Conservation (phyloP, 2,113 vertebrate genomes). For the Pachycephala philippinensis region DNA sequence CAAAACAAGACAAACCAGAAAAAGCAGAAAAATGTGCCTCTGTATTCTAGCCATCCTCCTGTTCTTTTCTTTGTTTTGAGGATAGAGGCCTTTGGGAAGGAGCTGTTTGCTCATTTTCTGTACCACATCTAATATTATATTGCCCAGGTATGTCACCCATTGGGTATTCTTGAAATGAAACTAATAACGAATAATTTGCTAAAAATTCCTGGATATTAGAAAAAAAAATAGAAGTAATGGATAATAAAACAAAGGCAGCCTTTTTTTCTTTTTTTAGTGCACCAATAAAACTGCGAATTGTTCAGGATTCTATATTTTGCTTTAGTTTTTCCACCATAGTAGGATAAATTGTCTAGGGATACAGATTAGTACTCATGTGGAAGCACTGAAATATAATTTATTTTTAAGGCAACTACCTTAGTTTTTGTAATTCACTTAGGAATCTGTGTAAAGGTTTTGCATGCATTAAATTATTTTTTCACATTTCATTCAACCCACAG, state of each 20-base stretch:
- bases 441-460: slow-evolving; percentile 29
- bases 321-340: neutral
- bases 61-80: neutral
- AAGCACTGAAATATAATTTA: slow-evolving; percentile 57
- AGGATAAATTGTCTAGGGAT: neutral
- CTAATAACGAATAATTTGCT: neutral
- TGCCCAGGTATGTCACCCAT: neutral
- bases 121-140: neutral
- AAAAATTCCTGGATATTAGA: neutral
- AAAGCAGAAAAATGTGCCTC: neutral
- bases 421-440: slow-evolving; percentile 30
- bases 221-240: neutral
- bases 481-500: slow-evolving; percentile 50
- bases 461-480: slow-evolving; percentile 57
- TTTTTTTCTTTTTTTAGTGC: neutral
- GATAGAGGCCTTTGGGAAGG: neutral
- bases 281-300: neutral
- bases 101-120: neutral
- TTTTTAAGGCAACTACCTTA: slow-evolving; percentile 43
- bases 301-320: neutral
- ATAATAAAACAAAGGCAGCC: neutral
- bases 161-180: neutral
- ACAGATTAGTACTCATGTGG: neutral
- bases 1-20: neutral
- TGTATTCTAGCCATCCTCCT: neutral